Evolutionary conservation across 2,113 vertebrate genomes (phyloP), one percentile per base, ranked within the genome.

Genomic region (Alligator mississippiensis): DNA sequence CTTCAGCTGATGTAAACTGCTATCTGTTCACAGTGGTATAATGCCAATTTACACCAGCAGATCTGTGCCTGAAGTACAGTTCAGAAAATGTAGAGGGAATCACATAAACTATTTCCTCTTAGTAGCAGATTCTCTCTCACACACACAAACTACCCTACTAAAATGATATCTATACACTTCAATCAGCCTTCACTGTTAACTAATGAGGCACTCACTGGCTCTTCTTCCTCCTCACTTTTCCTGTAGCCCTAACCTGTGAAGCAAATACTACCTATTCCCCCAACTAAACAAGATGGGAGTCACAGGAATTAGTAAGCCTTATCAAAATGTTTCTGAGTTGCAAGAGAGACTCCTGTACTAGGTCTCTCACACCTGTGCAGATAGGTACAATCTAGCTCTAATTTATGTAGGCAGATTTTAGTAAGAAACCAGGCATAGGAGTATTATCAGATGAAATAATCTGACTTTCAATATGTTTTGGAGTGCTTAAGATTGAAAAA

Each of bases 1-100:
- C 68, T 30, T 88, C 84, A 93, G 78, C 84, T 95, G 87, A n/a
- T 79, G 75, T 88, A 90, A 94, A 94, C 83, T 85, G 89, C 60
- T 78, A 57, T 88, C 88, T 91, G 59, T 78, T 89, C 68, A 70
- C 68, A 62, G 75, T 68, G 77, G 88, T 94, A 25, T 58, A 70
- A 86, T 84, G 89, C 84, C 92, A 85, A 28, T 83, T 72, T 81
- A 76, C 77, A 66, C 55, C 90, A 84, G 84, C 75, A 34, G 70
- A 62, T 28, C 78, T 79, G 63, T 78, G n/a, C 64, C 85, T 47
- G 70, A 83, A 91, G 87, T 91, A 95, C 27, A 28, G 80, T 74
- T 87, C 10, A 30, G 81, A 94, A 94, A 93, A 87, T 87, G 82
- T 63, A 91, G 30, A 89, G 28, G 38, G 86, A 82, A 92, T 34